These are phyloP conservation scores for Melanerpes aurifrons DNA, from an alignment of 2,113 vertebrate species.

Conservation along the genomic window DNA sequence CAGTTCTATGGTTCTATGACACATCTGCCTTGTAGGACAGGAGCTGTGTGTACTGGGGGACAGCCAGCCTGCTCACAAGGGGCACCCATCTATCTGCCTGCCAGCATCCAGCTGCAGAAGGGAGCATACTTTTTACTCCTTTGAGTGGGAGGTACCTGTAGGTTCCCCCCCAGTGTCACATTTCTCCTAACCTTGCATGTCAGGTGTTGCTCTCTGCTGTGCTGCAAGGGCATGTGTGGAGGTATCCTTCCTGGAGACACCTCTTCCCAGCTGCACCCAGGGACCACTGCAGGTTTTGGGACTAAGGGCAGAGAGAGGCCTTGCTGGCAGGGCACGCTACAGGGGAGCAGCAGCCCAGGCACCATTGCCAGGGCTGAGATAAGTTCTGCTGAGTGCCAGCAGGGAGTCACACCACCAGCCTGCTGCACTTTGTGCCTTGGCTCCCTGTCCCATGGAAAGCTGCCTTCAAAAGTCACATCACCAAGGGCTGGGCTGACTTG, in stretches of 20 bases:
- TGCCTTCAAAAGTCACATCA: neutral
- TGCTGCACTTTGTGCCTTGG: neutral
- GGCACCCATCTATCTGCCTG: accelerated
- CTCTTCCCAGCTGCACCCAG: neutral
- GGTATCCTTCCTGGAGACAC: accelerated
- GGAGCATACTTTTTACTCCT: neutral
- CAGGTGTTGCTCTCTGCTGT: neutral
- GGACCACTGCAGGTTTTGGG: neutral
- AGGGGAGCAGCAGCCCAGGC: neutral
- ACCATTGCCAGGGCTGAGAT: neutral
- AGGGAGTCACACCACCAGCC: neutral
- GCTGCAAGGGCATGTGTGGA: accelerated
- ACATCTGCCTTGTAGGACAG: accelerated
- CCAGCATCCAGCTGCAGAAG: neutral
- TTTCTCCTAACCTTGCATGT: neutral
- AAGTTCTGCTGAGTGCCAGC: neutral
- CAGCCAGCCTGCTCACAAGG: accelerated
- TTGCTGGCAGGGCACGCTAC: neutral
- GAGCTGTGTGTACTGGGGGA: accelerated
- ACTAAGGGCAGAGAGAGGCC: neutral
- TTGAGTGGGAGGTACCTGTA: neutral
- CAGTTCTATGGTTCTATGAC: too few species aligned
- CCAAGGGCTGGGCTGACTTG: neutral
- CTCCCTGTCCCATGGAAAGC: accelerated
- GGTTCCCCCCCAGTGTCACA: accelerated